Conservation (phyloP, 2,797 vertebrate genomes). For the Sparus aurata region DNA sequence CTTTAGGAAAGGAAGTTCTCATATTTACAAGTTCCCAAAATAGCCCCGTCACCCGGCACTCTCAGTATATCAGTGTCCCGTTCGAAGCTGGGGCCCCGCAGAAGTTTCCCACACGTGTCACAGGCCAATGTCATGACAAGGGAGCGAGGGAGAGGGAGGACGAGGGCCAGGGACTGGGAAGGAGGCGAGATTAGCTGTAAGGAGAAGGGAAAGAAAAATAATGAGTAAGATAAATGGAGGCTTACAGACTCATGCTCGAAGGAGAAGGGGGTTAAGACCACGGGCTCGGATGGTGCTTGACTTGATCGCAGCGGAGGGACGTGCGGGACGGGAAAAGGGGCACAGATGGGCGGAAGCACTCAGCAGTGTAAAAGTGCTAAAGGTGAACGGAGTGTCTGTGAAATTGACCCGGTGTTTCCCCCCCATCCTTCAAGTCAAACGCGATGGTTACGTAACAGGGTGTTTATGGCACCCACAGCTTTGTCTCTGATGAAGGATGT, state of each 20-base stretch:
- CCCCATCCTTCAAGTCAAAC: constrained; percentile 40
- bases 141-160: constrained; percentile 43
- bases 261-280: constrained; percentile 4
- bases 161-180: constrained; percentile 48
- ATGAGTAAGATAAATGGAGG: constrained; percentile 42
- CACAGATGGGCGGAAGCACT: constrained; percentile 80
- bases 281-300: constrained; percentile 19
- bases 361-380: constrained; percentile 61
- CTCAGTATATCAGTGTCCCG: constrained; percentile 84
- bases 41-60: constrained; percentile 82
- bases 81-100: constrained; percentile 74
- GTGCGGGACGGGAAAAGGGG: constrained; percentile 68
- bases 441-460: constrained; percentile 38
- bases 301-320: constrained; percentile 34
- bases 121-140: constrained; percentile 77
- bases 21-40: constrained; percentile 87
- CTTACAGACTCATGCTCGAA: constrained; percentile 12
- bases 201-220: constrained; percentile 48
- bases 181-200: constrained; percentile 53
- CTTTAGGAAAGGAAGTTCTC: constrained; percentile 86
- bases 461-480: constrained; percentile 37
- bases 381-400: constrained; percentile 70
- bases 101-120: constrained; percentile 83
- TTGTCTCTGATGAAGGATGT: constrained; percentile 28
- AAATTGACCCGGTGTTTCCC: constrained; percentile 60